Conservation (phyloP, 1,140 invertebrate species). For the Sarcophaga peregrina region DNA sequence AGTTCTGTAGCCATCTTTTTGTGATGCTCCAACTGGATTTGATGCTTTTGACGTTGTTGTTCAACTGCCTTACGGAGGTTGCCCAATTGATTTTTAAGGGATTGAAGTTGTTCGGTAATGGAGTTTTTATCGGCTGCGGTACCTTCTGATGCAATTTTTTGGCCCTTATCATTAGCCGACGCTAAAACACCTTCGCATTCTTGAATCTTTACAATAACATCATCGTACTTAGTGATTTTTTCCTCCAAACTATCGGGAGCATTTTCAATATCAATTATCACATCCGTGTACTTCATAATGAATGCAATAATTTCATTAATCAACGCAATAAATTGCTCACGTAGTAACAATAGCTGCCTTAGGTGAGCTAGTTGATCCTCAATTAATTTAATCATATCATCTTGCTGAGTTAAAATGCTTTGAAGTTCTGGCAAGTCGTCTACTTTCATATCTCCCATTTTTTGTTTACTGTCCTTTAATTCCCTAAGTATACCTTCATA, state of each 20-base stretch:
- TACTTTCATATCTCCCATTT: conserved; percentile 81
- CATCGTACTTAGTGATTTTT: conserved; percentile 89
- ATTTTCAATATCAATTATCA: conserved; percentile 86
- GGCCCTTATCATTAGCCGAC: conserved; percentile 89
- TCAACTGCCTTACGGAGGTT: conserved; percentile 84
- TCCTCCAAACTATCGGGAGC: conserved; percentile 82
- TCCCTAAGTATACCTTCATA: conserved; percentile 85
- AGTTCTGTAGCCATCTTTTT: conserved; percentile 83
- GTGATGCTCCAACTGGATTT: conserved; percentile 87
- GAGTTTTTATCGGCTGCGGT: conserved; percentile 86
- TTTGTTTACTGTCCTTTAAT: conserved; percentile 82
- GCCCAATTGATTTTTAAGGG: conserved; percentile 85
- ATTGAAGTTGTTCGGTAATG: conserved; percentile 87
- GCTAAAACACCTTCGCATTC: conserved; percentile 89
- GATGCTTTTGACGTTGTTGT: conserved; percentile 85
- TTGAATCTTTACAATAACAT: conserved; percentile 85
- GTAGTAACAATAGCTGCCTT: conserved; percentile 79
- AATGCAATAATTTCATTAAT: conserved; percentile 89
- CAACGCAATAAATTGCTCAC: conserved; percentile 88
- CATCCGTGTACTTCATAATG: conserved; percentile 86
- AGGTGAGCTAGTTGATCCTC: conserved; percentile 86
- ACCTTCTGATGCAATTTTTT: conserved; percentile 89
- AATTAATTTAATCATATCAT: conserved; percentile 83
- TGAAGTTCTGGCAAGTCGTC: conserved; percentile 81
- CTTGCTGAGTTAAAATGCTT: conserved; percentile 81